These are phyloP conservation scores for Cheracebus regulus DNA, from an alignment of 2,797 vertebrate species.

Conservation along the genomic window DNA sequence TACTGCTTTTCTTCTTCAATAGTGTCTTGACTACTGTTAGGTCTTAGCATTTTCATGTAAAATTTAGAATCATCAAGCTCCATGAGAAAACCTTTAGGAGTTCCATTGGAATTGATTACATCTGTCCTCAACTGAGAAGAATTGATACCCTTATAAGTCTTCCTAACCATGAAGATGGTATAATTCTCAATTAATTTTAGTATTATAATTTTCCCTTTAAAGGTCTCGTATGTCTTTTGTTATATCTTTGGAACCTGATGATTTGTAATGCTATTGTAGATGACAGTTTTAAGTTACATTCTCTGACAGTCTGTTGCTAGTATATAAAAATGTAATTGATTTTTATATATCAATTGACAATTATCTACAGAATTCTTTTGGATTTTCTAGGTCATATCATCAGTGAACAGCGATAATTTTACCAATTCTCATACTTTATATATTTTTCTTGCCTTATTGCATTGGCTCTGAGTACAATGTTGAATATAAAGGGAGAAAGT, in stretches of 20 bases:
- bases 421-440: not conserved
- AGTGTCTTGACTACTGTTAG: not conserved
- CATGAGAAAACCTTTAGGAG: not conserved
- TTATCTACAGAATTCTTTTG: not conserved
- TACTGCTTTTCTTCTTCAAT: not conserved
- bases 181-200: not conserved
- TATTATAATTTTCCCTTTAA: not conserved
- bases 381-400: not conserved
- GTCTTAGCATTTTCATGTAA: not conserved
- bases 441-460: not conserved
- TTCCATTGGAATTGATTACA: constrained; percentile 19
- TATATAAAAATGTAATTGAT: not conserved
- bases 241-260: not conserved
- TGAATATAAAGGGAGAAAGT: not conserved
- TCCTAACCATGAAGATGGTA: not conserved
- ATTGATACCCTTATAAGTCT: not conserved
- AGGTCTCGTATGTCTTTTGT: not conserved
- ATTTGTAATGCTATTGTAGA: not conserved
- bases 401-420: not conserved
- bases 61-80: not conserved
- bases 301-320: not conserved
- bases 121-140: constrained; percentile 24
- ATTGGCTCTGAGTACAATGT: not conserved
- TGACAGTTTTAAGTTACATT: not conserved
- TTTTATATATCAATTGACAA: not conserved